Evolutionary conservation across 1,140 invertebrate species (phyloP).

Genomic region (Cataglyphis hispanica): DNA sequence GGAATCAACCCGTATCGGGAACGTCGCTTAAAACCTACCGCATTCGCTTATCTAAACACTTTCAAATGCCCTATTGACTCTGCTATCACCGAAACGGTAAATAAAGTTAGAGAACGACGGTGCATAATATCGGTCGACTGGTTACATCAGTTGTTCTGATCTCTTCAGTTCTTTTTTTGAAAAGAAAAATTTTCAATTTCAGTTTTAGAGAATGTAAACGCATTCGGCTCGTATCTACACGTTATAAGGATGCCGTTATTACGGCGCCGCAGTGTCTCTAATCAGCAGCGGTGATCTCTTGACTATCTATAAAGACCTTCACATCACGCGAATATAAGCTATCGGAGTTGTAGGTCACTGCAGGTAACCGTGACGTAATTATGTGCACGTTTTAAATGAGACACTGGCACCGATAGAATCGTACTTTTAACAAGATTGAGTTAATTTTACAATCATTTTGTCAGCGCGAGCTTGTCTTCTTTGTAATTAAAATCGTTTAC

Average conservation of each 20-base stretch:
- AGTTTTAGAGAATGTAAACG: background rate
- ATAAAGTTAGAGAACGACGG: slow-evolving; percentile 25
- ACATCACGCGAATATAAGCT: slow-evolving; percentile 33
- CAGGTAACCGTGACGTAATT: slow-evolving; percentile 38
- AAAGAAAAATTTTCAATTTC: background rate
- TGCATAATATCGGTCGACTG: background rate
- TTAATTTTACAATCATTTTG: background rate
- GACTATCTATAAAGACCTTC: slow-evolving; percentile 26
- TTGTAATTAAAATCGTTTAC: background rate
- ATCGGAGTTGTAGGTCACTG: slow-evolving; percentile 11
- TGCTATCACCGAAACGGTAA: background rate
- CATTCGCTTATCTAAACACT: slow-evolving; percentile 15
- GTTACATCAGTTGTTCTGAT: slow-evolving; percentile 3
- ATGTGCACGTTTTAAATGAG: slow-evolving; percentile 8
- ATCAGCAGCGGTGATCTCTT: slow-evolving; percentile 38
- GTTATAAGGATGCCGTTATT: slow-evolving; percentile 44
- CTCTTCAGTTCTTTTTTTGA: slow-evolving; percentile 10
- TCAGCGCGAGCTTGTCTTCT: background rate
- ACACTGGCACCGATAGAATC: background rate
- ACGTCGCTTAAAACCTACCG: slow-evolving; percentile 1
- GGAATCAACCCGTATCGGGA: slow-evolving; percentile 14
- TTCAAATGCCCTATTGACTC: slow-evolving; percentile 5
- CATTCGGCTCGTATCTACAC: background rate
- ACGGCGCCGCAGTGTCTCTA: slow-evolving; percentile 29
- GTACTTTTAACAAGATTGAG: background rate